Conservation (phyloP, 2,113 vertebrate genomes). For the Entelurus aequoreus region DNA sequence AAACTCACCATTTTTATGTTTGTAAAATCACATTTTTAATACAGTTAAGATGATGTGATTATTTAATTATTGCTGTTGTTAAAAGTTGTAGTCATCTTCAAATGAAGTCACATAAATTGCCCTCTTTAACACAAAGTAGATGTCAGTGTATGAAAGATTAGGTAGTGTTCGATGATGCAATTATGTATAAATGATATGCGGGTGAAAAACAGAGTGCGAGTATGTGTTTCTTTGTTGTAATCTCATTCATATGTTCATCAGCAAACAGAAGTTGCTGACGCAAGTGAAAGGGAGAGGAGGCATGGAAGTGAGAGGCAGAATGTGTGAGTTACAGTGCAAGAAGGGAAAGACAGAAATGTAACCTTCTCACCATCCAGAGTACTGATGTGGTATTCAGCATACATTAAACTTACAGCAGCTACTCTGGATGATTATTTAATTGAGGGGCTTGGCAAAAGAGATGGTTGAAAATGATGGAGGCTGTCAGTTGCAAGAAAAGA, state of each 20-base stretch:
- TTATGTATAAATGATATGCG: constrained; percentile 1
- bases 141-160: not conserved
- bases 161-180: constrained; percentile 22
- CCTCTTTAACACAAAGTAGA: not conserved
- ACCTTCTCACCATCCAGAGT: not conserved
- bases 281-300: constrained; percentile 53
- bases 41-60: too few relatives aligned
- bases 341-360: constrained; percentile 25
- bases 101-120: not conserved
- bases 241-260: constrained; percentile 69
- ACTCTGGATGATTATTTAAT: constrained; percentile 1
- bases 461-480: not conserved
- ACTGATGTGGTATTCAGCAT: constrained; percentile 8
- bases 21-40: too few relatives aligned
- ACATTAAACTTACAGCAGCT: constrained; percentile 27
- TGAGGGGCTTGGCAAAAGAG: not conserved
- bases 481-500: not conserved
- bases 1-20: too few relatives aligned
- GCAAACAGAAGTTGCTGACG: constrained; percentile 60
- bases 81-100: not conserved
- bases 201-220: not conserved
- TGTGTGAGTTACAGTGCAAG: constrained; percentile 43
- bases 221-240: constrained; percentile 37
- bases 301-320: constrained; percentile 47
- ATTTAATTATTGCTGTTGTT: too few relatives aligned